Conservation (phyloP, 2,888 invertebrate species). For the Spisula subtruncata region DNA sequence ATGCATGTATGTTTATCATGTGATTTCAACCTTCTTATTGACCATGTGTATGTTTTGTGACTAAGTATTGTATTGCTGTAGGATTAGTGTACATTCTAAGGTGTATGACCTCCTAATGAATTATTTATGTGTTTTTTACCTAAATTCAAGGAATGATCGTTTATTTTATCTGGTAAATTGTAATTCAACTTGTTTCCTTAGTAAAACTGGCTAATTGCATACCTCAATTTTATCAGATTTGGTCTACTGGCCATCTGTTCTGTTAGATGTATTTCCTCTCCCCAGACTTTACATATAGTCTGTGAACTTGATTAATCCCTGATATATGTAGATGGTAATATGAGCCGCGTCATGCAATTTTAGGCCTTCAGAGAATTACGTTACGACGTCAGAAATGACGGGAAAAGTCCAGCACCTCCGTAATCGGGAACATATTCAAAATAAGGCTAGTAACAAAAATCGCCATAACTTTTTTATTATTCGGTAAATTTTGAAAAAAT, state of each 20-base stretch:
- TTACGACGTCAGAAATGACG: too few species aligned
- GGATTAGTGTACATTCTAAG: not conserved
- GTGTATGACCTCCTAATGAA: not conserved
- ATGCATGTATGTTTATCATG: conserved; percentile 18
- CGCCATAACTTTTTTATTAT: too few species aligned
- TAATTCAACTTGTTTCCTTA: not conserved
- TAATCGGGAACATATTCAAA: too few species aligned
- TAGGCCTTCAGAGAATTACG: too few species aligned
- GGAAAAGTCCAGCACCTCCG: too few species aligned
- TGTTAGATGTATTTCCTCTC: not conserved
- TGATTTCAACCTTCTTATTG: conserved; percentile 6
- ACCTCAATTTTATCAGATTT: conserved; percentile 10
- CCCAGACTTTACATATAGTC: too few species aligned
- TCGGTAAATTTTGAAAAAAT: too few species aligned
- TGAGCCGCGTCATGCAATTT: too few species aligned
- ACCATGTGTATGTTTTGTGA: not conserved
- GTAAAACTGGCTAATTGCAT: not conserved
- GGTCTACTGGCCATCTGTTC: not conserved
- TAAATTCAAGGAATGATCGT: not conserved
- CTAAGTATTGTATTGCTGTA: not conserved
- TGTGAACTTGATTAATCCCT: too few species aligned
- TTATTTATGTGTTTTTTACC: not conserved
- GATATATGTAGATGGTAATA: too few species aligned
- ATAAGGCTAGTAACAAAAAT: too few species aligned
- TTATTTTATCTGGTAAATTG: not conserved